phyloP scores from a whole-genome alignment of 1,140 invertebrate species.

The Scaptomyza hsui region DNA sequence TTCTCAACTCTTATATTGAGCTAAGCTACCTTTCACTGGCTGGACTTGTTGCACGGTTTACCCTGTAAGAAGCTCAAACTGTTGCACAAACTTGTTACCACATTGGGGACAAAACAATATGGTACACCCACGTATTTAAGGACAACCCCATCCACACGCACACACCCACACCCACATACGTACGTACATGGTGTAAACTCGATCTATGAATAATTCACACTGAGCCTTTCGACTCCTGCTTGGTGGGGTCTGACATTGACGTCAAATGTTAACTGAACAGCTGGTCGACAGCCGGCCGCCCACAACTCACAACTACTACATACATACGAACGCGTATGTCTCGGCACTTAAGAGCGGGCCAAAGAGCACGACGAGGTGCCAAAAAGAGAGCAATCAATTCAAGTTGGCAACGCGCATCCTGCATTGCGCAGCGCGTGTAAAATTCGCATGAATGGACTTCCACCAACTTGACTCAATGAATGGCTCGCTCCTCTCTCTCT shows the following conservation, averaged over 20 bases:
- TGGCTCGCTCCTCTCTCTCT: conserved; percentile 24
- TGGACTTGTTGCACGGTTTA: conserved; percentile 2
- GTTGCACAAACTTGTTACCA: conserved; percentile 65
- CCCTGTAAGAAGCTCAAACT: conserved; percentile 51
- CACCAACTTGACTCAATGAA: conserved; percentile 61
- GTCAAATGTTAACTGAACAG: conserved; percentile 72
- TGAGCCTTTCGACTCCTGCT: conserved; percentile 44
- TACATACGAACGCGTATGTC: neutral
- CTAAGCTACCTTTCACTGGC: conserved; percentile 3
- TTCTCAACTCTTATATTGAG: neutral
- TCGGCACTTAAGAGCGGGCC: conserved; percentile 40
- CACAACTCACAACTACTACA: conserved; percentile 31
- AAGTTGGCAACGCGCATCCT: conserved; percentile 68
- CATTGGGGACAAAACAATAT: conserved; percentile 58
- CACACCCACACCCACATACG: neutral
- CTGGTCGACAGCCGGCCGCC: conserved; percentile 55
- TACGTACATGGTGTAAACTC: conserved; percentile 63
- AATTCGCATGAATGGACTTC: conserved; percentile 70
- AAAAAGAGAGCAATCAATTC: conserved; percentile 32
- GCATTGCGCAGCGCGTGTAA: conserved; percentile 77
- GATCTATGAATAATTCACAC: conserved; percentile 74
- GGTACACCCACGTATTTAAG: conserved; percentile 51
- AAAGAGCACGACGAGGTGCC: conserved; percentile 28
- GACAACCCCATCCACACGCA: neutral
- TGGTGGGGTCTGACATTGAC: conserved; percentile 69